Conservation (phyloP, 2,113 vertebrate species). For the Trochalopteron elliotii region DNA sequence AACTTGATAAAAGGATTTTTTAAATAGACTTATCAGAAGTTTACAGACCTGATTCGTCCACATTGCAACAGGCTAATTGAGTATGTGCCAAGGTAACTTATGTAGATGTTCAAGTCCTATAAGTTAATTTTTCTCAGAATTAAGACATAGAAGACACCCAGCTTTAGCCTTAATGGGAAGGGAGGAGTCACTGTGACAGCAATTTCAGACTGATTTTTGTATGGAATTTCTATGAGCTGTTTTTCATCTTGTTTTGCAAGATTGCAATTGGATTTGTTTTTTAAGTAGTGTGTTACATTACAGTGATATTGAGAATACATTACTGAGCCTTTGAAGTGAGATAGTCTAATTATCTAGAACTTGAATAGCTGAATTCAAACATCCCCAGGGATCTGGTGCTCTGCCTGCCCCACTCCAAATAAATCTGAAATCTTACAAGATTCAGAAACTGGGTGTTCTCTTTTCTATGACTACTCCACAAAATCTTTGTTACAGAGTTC, state of each 20-base stretch:
- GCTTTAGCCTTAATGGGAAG: not conserved
- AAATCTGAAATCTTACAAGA: not conserved
- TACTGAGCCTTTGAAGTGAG: not conserved
- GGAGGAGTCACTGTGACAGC: not conserved
- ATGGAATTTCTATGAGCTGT: not conserved
- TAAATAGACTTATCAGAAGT: not conserved
- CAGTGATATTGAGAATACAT: not conserved
- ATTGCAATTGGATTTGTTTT: not conserved
- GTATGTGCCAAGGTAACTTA: not conserved
- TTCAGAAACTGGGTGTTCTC: not conserved
- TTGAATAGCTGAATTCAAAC: not conserved
- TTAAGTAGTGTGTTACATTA: not conserved
- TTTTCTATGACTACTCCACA: not conserved
- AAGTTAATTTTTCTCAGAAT: not conserved
- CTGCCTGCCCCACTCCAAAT: not conserved
- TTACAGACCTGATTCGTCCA: not conserved
- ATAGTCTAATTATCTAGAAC: not conserved
- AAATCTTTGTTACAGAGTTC: not conserved
- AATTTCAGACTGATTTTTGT: not conserved
- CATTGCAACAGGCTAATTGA: not conserved
- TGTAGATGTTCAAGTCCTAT: not conserved
- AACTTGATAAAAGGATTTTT: not conserved
- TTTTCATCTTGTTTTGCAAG: not conserved
- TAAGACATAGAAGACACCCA: fast-evolving
- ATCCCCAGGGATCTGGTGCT: not conserved